These are phyloP conservation scores for Amblyopsis rosae DNA, from an alignment of 2,113 vertebrate genomes.

Conservation along the genomic window DNA sequence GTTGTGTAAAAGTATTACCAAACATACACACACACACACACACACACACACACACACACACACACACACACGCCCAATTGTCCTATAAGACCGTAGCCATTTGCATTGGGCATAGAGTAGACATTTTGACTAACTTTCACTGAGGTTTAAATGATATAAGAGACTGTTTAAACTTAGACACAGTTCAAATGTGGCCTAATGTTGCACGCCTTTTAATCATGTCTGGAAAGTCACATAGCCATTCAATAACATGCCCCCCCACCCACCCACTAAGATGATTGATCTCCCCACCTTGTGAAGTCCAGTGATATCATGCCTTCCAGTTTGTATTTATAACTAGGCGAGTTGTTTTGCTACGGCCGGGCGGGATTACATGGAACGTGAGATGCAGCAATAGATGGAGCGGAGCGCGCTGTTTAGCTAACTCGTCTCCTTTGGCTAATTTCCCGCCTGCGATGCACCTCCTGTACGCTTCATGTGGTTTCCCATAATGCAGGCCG, in stretches of 20 bases:
- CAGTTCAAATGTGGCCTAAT: neutral
- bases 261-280: no score
- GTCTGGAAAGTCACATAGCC: neutral
- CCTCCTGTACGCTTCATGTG: neutral
- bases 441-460: no score
- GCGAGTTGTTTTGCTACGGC: neutral
- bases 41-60: neutral
- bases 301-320: neutral
- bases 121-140: neutral
- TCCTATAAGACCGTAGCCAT: neutral
- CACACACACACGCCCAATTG: neutral
- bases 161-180: neutral
- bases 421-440: constrained; percentile 16
- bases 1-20: neutral
- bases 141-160: neutral
- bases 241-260: neutral
- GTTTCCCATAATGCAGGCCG: neutral
- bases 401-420: neutral
- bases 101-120: neutral
- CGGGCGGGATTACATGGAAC: neutral
- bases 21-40: neutral
- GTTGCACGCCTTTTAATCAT: neutral
- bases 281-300: neutral
- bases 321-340: neutral
- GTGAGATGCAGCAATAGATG: constrained; percentile 20